A percentile compares a stretch with the other conserved stretches of the same genome.
Conservation (phyloP, 2,113 vertebrate species). For the Crotalus tigris region DNA sequence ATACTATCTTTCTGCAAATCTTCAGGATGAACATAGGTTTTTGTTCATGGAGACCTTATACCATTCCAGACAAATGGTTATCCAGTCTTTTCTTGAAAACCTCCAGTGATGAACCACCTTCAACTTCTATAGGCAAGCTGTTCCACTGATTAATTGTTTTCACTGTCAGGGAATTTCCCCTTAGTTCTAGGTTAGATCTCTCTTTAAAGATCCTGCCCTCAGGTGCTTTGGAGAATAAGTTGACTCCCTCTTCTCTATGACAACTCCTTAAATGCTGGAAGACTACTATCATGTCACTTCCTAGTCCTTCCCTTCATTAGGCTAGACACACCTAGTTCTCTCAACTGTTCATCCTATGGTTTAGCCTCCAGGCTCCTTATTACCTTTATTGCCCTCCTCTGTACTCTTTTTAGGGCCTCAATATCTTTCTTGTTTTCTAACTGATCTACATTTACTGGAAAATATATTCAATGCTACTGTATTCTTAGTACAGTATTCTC, state of each 20-base stretch:
- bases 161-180: not conserved
- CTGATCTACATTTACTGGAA: not conserved
- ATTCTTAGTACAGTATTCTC: not conserved
- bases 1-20: constrained; percentile 39
- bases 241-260: not conserved
- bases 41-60: not conserved
- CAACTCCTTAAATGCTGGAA: not conserved
- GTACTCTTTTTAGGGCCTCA: not conserved
- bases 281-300: not conserved
- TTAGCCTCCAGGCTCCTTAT: not conserved
- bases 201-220: not conserved
- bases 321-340: not conserved
- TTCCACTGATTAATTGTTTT: not conserved
- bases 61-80: not conserved
- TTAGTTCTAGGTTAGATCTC: not conserved
- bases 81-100: not conserved
- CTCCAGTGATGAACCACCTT: not conserved
- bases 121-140: not conserved
- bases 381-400: not conserved
- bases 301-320: not conserved
- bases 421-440: not conserved
- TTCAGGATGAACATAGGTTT: not conserved
- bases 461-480: not conserved
- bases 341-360: not conserved
- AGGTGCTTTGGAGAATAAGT: not conserved